phyloP scores from a whole-genome alignment of 2,113 vertebrate genomes.

The Peromyscus maniculatus region DNA sequence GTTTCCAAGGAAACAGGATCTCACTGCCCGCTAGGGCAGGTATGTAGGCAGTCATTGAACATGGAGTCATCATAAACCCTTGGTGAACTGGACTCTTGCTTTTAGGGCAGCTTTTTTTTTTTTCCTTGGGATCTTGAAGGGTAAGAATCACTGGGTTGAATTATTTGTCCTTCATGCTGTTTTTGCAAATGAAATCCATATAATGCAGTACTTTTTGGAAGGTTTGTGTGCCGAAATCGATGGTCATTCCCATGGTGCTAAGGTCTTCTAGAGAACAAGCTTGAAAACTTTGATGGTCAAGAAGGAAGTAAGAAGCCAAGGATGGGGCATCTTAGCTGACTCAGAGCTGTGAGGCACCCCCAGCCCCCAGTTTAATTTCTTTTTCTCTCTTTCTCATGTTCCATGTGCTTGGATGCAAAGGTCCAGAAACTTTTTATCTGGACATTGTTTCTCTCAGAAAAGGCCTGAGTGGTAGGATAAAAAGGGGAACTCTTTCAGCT shows the following conservation, averaged over 20 bases:
- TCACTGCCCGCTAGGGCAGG: background rate
- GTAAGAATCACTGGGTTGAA: background rate
- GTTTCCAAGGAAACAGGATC: background rate
- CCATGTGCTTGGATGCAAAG: background rate
- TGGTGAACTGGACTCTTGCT: background rate
- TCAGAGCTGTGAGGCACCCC: background rate
- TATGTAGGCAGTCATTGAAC: background rate
- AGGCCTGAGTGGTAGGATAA: background rate
- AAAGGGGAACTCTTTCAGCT: background rate
- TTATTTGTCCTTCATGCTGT: background rate
- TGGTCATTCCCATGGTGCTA: background rate
- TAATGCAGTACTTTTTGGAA: background rate
- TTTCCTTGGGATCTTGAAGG: background rate
- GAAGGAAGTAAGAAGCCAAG: background rate
- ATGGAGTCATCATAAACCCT: background rate
- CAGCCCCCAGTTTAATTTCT: background rate
- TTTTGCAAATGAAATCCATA: conserved; percentile 22
- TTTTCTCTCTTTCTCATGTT: background rate
- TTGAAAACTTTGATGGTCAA: background rate
- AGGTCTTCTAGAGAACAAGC: background rate
- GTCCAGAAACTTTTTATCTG: background rate
- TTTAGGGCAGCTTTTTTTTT: background rate
- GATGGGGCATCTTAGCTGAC: background rate
- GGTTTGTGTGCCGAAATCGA: background rate
- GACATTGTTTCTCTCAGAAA: background rate